Percentiles rank a stretch among this genome's conserved stretches.
Evolutionary conservation across 2,113 vertebrate genomes (phyloP).

Genomic region (Nibea albiflora): DNA sequence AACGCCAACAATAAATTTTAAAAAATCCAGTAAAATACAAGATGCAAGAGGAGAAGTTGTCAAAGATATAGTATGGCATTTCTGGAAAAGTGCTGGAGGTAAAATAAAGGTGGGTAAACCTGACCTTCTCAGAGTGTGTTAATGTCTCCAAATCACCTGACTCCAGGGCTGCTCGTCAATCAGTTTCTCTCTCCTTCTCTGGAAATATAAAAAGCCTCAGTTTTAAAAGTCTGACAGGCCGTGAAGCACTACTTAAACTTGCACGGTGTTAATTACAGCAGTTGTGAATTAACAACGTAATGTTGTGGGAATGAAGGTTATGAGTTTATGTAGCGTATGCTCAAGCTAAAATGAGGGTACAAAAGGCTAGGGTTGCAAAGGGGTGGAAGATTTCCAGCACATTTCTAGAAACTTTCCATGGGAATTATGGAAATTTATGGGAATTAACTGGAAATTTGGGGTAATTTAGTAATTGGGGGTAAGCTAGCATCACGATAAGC

Average conservation of each 20-base stretch:
- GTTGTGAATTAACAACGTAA: background rate
- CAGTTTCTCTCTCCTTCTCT: background rate
- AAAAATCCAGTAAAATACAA: background rate
- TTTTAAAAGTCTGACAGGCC: background rate
- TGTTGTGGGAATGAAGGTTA: background rate
- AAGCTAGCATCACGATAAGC: too few relatives aligned
- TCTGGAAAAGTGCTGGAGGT: background rate
- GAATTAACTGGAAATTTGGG: too few relatives aligned
- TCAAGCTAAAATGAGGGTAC: too few relatives aligned
- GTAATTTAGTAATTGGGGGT: too few relatives aligned
- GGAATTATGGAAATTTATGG: too few relatives aligned
- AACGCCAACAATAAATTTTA: background rate
- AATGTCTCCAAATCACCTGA: background rate
- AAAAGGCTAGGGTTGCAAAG: too few relatives aligned
- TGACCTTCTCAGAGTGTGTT: background rate
- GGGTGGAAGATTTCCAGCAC: too few relatives aligned
- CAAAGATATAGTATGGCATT: background rate
- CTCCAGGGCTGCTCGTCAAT: constrained; percentile 2
- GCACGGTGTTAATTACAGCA: background rate
- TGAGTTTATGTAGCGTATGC: too few relatives aligned
- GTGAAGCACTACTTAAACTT: background rate
- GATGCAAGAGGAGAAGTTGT: background rate
- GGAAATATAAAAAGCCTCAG: background rate
- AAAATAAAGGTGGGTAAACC: background rate
- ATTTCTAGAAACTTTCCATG: too few relatives aligned